Base-by-base conservation (phyloP, 1,140 invertebrate genomes). In the Drosophila baimaii region DNA sequence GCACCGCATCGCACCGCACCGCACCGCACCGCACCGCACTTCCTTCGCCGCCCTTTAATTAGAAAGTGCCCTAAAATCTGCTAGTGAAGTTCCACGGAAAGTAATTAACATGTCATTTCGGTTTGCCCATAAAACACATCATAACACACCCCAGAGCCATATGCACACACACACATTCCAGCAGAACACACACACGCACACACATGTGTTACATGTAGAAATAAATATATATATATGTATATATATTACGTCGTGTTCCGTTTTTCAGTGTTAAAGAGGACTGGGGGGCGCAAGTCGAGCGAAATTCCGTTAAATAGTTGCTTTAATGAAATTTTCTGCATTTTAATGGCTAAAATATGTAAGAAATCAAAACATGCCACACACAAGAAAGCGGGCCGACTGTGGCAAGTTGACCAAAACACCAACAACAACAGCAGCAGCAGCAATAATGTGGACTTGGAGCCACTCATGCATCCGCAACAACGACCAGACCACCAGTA, bases 331-430 rank as follows among this genome's bases (percentile, higher is more conserved):
- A 71, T 77, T 52, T 57, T 64, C 65, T 64, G 65, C 65, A 65
- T 75, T 76, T 76, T 75, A 78, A 78, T 82, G 79, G 68, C 74
- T 65, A 75, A 82, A 78, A 82, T 82, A 71, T 83, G 75, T 75
- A 75, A 68, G 80, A 79, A 78, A 82, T 82, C 80, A 75, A 79
- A 75, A 66, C 39, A 63, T 39, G 69, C 57, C 46, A 70, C 63
- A 49, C 37, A 49, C 43, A 49, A 61, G 49, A 29, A 76, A 25
- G 13, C 54, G 33, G 71, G 19, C 59, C 29, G 55, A 46, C 27
- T 46, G 66, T 27, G 52, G 57, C 54, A 74, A 65, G 23, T 55
- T 52, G 59, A 35, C 58, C 62, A 41, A 55, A 66, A 46, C 47
- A 66, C 39, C 47, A 76, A 17, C 61, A 62, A 35, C 21, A 59